A percentile compares a stretch with the other conserved stretches of the same genome.
Evolutionary conservation across 1,140 invertebrate species (phyloP).

Genomic region (fruit fly (Drosophila melanogaster)): Release_6_plus_ISO1_MT NC_004354.4:18436501-18437000

Average conservation of each 20-base stretch:
- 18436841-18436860: not conserved
- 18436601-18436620: constrained; percentile 11
- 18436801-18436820: constrained; percentile 7
- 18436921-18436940: too few species aligned
- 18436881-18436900: too few species aligned
- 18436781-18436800: constrained; percentile 35
- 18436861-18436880: too few species aligned
- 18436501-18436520: constrained; percentile 49
- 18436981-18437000: not conserved
- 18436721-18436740: constrained; percentile 13
- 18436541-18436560: constrained; percentile 3
- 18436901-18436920: too few species aligned
- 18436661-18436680: constrained; percentile 28
- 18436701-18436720: constrained; percentile 18
- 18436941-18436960: too few species aligned
- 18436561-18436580: constrained; percentile 9
- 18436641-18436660: constrained; percentile 38
- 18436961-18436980: too few species aligned
- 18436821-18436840: not conserved
- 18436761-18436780: constrained; percentile 20
- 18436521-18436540: not conserved
- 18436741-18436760: constrained; percentile 37
- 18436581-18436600: constrained; percentile 30
- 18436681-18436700: constrained; percentile 11
- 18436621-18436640: constrained; percentile 24